These are phyloP conservation scores for Dorcus parallelipipedus DNA, from an alignment of 2,888 invertebrate species.

Conservation along the genomic window DNA sequence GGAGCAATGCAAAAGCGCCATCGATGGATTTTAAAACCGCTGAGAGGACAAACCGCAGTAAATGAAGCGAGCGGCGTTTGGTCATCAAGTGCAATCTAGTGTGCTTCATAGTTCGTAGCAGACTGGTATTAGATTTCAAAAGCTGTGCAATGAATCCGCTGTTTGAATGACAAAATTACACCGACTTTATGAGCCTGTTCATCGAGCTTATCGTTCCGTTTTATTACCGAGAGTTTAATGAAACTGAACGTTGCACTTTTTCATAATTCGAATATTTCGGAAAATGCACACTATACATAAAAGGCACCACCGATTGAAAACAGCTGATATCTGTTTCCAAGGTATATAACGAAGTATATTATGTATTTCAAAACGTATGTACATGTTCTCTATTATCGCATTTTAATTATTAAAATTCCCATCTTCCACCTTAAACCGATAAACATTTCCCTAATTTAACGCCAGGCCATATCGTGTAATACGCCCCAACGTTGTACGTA, in stretches of 20 bases:
- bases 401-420: too few relatives aligned
- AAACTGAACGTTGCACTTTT: too few relatives aligned
- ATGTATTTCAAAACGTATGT: too few relatives aligned
- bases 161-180: slow-evolving; percentile 21
- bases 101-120: slow-evolving; percentile 22
- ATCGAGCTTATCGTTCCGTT: slow-evolving; percentile 6
- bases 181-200: slow-evolving; percentile 7
- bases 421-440: too few relatives aligned
- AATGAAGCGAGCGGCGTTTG: slow-evolving; percentile 29
- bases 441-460: slow-evolving; percentile 13
- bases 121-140: slow-evolving; percentile 26
- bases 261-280: too few relatives aligned
- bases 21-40: slow-evolving; percentile 27
- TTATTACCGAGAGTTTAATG: too few relatives aligned
- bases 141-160: slow-evolving; percentile 17
- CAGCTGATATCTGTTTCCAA: too few relatives aligned
- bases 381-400: too few relatives aligned
- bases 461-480: slow-evolving; percentile 11
- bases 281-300: too few relatives aligned
- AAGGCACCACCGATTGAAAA: too few relatives aligned
- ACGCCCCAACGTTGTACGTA: slow-evolving; percentile 16
- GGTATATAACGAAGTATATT: too few relatives aligned
- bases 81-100: slow-evolving; percentile 30
- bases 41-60: slow-evolving; percentile 28
- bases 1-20: slow-evolving; percentile 9